These are phyloP conservation scores for Nyctalus aviator DNA, from an alignment of 2,797 vertebrate genomes.

Conservation along the genomic window DNA sequence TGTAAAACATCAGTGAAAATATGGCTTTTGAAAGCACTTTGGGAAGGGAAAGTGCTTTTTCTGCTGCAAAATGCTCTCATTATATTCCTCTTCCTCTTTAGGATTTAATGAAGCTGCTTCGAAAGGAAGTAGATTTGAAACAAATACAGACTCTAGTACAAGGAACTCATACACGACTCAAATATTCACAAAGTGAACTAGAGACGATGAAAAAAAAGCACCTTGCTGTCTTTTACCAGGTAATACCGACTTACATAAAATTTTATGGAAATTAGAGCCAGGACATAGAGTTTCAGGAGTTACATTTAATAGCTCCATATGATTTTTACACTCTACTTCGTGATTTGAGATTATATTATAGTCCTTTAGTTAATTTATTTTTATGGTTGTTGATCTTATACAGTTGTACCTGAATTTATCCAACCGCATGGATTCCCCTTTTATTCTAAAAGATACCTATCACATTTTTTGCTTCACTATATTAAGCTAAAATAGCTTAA, in stretches of 20 bases:
- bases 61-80: background rate
- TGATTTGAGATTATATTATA: background rate
- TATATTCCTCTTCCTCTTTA: slow-evolving; percentile 79
- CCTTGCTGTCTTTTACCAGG: slow-evolving; percentile 89
- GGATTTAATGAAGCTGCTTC: slow-evolving; percentile 91
- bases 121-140: slow-evolving; percentile 94
- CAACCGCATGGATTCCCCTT: background rate
- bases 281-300: background rate
- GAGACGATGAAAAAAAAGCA: slow-evolving; percentile 91
- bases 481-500: background rate
- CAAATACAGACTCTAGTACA: slow-evolving; percentile 90
- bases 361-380: slow-evolving; percentile 39
- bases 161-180: slow-evolving; percentile 93
- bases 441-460: slow-evolving; percentile 28
- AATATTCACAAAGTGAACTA: slow-evolving; percentile 93
- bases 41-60: background rate
- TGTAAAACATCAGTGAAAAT: background rate
- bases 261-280: background rate
- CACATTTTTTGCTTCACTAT: background rate
- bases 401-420: background rate
- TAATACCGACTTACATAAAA: slow-evolving; percentile 76
- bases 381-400: slow-evolving; percentile 6
- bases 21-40: background rate
- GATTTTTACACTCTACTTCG: background rate
- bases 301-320: background rate